Percentiles rank a stretch among this genome's conserved stretches.
These are phyloP conservation scores for Neogobius melanostomus DNA, from an alignment of 2,113 vertebrate genomes.

Conservation along the genomic window DNA sequence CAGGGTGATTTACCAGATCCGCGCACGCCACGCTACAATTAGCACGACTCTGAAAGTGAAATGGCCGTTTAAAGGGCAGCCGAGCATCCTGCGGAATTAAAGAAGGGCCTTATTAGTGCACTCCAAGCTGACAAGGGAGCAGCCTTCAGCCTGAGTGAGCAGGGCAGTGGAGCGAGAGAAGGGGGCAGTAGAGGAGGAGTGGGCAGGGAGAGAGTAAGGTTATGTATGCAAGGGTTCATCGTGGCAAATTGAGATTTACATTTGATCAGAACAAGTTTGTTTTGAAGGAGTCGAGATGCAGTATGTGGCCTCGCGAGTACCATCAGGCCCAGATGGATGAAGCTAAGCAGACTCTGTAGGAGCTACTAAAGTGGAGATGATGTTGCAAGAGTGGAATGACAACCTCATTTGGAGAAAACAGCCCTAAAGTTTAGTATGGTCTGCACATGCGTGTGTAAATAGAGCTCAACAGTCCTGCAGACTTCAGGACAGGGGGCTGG, in stretches of 20 bases:
- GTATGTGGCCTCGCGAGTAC: too few relatives aligned
- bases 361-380: too few relatives aligned
- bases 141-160: conserved; percentile 91
- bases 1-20: conserved; percentile 90
- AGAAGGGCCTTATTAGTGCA: conserved; percentile 94
- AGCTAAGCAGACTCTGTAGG: too few relatives aligned
- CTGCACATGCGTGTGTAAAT: too few relatives aligned
- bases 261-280: too few relatives aligned
- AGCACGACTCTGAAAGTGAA: conserved; percentile 97
- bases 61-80: conserved; percentile 95
- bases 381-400: too few relatives aligned
- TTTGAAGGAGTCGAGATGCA: too few relatives aligned
- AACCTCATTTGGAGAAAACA: too few relatives aligned
- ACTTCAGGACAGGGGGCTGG: too few relatives aligned
- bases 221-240: not conserved
- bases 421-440: too few relatives aligned
- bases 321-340: too few relatives aligned
- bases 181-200: conserved; percentile 44
- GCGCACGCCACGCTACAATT: conserved; percentile 88
- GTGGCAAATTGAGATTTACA: not conserved
- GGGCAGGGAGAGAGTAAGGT: not conserved
- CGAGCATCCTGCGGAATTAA: conserved; percentile 96
- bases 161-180: conserved; percentile 89
- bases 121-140: conserved; percentile 90
- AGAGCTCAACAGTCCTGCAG: too few relatives aligned